Evolutionary conservation across 2,797 vertebrate species (phyloP).

Genomic region (Trachurus trachurus): DNA sequence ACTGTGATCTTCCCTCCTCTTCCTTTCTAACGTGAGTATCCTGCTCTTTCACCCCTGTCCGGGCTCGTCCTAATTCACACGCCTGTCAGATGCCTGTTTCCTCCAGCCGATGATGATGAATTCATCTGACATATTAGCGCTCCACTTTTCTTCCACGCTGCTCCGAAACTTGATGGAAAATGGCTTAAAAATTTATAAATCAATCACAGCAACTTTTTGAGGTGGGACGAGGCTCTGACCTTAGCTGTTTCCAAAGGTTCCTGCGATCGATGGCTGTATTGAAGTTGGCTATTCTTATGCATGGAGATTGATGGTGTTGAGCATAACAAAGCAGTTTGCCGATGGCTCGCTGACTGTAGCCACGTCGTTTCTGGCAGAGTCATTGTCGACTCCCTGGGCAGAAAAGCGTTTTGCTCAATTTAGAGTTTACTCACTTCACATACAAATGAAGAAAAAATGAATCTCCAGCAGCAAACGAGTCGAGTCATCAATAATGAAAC

Average conservation of each 20-base stretch:
- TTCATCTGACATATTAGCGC: conserved; percentile 49
- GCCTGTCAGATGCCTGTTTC: conserved; percentile 53
- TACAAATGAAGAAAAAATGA: conserved; percentile 41
- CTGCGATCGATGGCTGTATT: conserved; percentile 61
- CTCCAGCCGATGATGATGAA: conserved; percentile 55
- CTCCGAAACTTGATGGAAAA: conserved; percentile 45
- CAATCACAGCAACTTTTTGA: conserved; percentile 64
- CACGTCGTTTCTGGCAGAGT: conserved; percentile 26
- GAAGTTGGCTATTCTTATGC: conserved; percentile 64
- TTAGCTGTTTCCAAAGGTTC: conserved; percentile 62
- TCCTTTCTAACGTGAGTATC: background rate
- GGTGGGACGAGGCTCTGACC: conserved; percentile 55
- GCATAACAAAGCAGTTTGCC: conserved; percentile 65
- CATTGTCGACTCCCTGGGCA: conserved; percentile 13
- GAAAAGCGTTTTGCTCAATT: conserved; percentile 43
- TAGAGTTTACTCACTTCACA: conserved; percentile 47
- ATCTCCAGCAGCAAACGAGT: conserved; percentile 32
- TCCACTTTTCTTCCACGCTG: conserved; percentile 13
- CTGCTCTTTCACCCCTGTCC: conserved; percentile 39
- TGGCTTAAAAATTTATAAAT: conserved; percentile 54
- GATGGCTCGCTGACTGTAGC: conserved; percentile 46
- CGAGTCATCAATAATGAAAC: conserved; percentile 38
- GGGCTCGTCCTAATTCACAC: conserved; percentile 30
- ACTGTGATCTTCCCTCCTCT: conserved; percentile 3
- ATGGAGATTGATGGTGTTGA: conserved; percentile 69